Percentiles rank a stretch among this genome's conserved stretches.
These are phyloP conservation scores for Thalassarche chlororhynchos DNA, from an alignment of 2,113 vertebrate genomes.

Conservation along the genomic window DNA sequence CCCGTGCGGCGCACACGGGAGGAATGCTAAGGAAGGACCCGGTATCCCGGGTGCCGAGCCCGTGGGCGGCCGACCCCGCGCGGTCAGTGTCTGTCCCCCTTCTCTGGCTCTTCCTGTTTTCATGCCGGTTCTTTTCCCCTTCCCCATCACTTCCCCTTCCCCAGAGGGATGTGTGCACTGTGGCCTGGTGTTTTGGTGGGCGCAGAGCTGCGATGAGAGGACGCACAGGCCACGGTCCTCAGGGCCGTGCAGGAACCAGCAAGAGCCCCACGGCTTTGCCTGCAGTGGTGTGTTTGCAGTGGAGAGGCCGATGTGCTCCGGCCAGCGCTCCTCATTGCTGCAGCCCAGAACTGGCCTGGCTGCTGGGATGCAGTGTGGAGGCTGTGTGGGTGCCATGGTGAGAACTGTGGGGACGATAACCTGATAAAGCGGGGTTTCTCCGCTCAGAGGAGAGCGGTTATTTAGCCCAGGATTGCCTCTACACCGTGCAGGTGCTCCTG, in stretches of 20 bases:
- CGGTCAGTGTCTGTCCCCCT: too few relatives aligned
- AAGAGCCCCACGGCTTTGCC: neutral
- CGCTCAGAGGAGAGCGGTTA: fast-evolving
- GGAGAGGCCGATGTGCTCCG: fast-evolving
- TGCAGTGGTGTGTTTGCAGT: neutral
- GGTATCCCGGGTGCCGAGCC: fast-evolving
- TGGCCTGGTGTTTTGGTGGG: fast-evolving
- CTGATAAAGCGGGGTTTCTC: fast-evolving
- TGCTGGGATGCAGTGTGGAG: fast-evolving
- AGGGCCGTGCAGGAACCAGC: fast-evolving
- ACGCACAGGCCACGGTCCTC: fast-evolving
- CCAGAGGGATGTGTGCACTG: neutral
- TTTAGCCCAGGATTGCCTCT: neutral
- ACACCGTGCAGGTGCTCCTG: fast-evolving
- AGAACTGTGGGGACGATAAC: fast-evolving
- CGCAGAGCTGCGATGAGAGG: fast-evolving
- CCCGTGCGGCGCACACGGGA: fast-evolving
- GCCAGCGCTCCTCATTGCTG: neutral
- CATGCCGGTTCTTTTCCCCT: fast-evolving
- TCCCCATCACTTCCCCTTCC: neutral
- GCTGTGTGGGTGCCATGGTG: fast-evolving
- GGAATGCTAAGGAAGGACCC: neutral
- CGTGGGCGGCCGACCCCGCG: fast-evolving
- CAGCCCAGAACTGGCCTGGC: neutral
- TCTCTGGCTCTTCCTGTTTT: neutral